These are phyloP conservation scores for Physella acuta DNA, from an alignment of 1,140 invertebrate species.

Conservation along the genomic window DNA sequence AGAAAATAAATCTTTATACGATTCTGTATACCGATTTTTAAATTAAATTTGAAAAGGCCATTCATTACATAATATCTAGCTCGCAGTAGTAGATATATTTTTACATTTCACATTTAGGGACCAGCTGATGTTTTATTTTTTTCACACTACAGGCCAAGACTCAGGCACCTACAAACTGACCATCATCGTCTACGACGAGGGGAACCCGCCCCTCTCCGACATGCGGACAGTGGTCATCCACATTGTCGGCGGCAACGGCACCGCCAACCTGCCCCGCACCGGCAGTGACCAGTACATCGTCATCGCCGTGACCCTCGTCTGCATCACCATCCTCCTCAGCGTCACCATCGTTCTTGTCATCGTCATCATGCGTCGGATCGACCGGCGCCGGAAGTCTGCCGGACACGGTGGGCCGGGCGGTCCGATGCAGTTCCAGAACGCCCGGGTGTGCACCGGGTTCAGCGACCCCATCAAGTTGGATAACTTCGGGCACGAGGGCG, in stretches of 20 bases:
- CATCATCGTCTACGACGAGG: slow-evolving; percentile 36
- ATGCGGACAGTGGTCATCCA: slow-evolving; percentile 30
- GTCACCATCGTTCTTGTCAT: slow-evolving; percentile 46
- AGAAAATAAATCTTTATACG: too few species aligned
- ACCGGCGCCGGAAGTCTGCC: slow-evolving; percentile 24
- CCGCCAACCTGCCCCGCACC: neutral
- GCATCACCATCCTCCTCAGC: slow-evolving; percentile 44
- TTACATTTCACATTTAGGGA: too few species aligned
- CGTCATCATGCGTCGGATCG: slow-evolving; percentile 40
- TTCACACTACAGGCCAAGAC: slow-evolving; percentile 30
- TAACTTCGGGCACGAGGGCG: slow-evolving; percentile 24
- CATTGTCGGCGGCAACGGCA: slow-evolving; percentile 30
- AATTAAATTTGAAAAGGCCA: too few species aligned
- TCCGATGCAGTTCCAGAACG: slow-evolving; percentile 25
- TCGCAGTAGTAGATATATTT: too few species aligned
- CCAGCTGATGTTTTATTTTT: too few species aligned
- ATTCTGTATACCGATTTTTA: too few species aligned
- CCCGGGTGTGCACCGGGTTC: slow-evolving; percentile 23
- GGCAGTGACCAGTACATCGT: slow-evolving; percentile 38
- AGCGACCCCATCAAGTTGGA: slow-evolving; percentile 31
- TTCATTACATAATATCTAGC: too few species aligned
- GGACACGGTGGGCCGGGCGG: neutral
- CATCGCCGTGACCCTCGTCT: slow-evolving; percentile 44
- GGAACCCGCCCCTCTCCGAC: slow-evolving; percentile 27
- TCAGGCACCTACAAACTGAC: slow-evolving; percentile 32